A percentile compares a stretch with the other conserved stretches of the same genome.
Conservation (phyloP, 2,113 vertebrate genomes). For the Solenodon paradoxus region DNA sequence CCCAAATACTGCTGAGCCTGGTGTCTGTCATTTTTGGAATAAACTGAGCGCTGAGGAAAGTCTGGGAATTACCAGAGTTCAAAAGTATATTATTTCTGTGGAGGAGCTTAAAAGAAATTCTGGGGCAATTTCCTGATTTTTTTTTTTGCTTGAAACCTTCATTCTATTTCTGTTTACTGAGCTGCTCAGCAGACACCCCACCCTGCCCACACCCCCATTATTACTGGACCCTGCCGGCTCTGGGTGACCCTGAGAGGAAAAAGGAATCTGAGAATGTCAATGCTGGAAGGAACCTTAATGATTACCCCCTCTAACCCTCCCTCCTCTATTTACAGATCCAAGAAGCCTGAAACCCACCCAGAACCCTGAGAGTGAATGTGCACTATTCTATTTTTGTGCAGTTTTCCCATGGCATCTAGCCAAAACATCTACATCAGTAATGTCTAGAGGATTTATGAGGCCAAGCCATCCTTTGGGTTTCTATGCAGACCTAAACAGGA, state of each 20-base stretch:
- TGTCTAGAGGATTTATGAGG: conserved; percentile 74
- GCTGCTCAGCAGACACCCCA: not conserved
- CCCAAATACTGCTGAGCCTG: not conserved
- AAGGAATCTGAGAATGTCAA: not conserved
- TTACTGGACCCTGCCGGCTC: not conserved
- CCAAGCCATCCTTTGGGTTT: conserved; percentile 51
- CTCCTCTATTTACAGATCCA: not conserved
- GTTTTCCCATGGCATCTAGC: conserved; percentile 70
- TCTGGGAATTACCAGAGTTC: conserved; percentile 64
- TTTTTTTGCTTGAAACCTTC: not conserved
- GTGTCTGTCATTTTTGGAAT: not conserved
- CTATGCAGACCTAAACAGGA: conserved; percentile 74
- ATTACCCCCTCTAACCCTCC: not conserved
- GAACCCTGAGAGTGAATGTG: not conserved
- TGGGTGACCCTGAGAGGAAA: not conserved
- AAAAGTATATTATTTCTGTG: conserved; percentile 54
- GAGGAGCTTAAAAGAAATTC: not conserved
- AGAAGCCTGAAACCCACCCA: conserved; percentile 48
- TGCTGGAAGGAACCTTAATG: not conserved
- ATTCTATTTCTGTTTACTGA: not conserved
- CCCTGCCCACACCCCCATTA: not conserved
- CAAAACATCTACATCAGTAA: conserved; percentile 60
- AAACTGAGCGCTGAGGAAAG: conserved; percentile 29
- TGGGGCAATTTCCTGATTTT: conserved; percentile 13
- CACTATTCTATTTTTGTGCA: conserved; percentile 43